Evolutionary conservation across 2,888 invertebrate species (phyloP).

Genomic region (Scaptomyza reducta): DNA sequence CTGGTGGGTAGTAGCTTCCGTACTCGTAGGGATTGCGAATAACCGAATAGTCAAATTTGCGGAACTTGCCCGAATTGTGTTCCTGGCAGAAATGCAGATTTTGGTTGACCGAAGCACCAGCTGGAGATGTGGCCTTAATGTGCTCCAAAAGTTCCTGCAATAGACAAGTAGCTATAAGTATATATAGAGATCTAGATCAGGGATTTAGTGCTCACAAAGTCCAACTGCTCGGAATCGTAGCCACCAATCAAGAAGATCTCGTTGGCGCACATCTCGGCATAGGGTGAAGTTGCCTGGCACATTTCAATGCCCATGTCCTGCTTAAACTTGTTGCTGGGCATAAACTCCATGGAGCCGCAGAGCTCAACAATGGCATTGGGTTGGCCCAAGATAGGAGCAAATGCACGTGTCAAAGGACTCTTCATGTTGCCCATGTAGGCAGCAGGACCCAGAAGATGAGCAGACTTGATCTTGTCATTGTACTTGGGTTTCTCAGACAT

Average conservation of each 20-base stretch:
- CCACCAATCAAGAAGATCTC: conserved; percentile 87
- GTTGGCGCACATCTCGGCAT: conserved; percentile 86
- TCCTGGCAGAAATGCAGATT: conserved; percentile 83
- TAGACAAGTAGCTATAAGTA: background rate
- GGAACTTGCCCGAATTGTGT: conserved; percentile 79
- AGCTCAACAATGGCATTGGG: conserved; percentile 77
- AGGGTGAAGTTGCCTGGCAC: conserved; percentile 83
- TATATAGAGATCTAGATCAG: too few relatives aligned
- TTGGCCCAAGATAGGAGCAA: conserved; percentile 70
- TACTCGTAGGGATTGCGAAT: conserved; percentile 84
- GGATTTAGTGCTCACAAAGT: conserved; percentile 81
- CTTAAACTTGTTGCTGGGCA: conserved; percentile 73
- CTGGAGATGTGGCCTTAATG: conserved; percentile 82
- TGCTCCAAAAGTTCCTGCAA: conserved; percentile 66
- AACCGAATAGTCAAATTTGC: conserved; percentile 82
- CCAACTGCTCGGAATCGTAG: conserved; percentile 84
- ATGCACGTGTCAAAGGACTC: conserved; percentile 81
- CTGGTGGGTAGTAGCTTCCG: conserved; percentile 84
- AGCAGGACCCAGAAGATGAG: conserved; percentile 85
- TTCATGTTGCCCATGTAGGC: conserved; percentile 84
- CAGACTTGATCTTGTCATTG: conserved; percentile 72
- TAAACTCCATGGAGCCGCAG: conserved; percentile 75
- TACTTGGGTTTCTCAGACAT: conserved; percentile 66
- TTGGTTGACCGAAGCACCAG: conserved; percentile 82
- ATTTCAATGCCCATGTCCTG: conserved; percentile 83